phyloP scores from a whole-genome alignment of 2,113 vertebrate genomes.

The Grallaria varia region DNA sequence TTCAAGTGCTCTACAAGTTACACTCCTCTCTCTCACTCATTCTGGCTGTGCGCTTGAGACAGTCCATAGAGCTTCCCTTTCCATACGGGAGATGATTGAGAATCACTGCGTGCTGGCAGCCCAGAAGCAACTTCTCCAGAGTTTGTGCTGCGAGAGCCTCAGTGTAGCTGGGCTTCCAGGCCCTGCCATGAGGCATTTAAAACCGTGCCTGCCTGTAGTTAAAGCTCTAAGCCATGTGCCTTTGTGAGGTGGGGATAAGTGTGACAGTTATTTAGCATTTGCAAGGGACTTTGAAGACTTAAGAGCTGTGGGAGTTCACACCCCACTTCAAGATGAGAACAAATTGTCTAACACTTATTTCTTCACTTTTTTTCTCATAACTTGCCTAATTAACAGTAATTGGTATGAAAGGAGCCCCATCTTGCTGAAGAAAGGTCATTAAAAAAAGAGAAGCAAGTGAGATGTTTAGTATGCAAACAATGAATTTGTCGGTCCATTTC shows the following conservation, averaged over 20 bases:
- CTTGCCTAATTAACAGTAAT: fast-evolving
- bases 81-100: background rate
- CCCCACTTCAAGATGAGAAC: background rate
- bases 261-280: background rate
- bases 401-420: background rate
- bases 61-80: fast-evolving
- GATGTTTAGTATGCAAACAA: background rate
- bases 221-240: background rate
- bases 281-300: background rate
- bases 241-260: background rate
- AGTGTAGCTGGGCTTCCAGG: background rate
- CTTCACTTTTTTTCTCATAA: background rate
- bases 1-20: background rate
- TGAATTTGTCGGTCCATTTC: background rate
- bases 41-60: background rate
- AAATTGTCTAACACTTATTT: background rate
- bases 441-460: background rate
- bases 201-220: background rate
- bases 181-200: background rate
- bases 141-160: background rate
- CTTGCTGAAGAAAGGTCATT: background rate
- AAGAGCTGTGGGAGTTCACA: background rate
- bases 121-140: background rate
- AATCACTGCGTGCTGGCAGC: background rate
- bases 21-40: fast-evolving